Conservation (phyloP, 2,888 invertebrate genomes). For the Syrphus vitripennis region DNA sequence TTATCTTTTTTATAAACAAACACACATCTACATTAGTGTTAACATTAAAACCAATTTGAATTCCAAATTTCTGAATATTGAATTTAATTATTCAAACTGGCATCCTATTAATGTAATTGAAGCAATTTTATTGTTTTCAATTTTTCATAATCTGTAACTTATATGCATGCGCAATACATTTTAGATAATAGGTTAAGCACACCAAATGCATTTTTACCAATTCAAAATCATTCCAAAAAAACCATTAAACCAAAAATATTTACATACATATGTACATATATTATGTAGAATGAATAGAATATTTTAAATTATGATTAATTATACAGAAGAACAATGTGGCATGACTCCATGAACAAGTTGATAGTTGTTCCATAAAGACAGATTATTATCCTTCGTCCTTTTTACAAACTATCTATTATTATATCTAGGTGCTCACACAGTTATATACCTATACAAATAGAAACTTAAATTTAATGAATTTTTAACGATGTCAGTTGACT, state of each 20-base stretch:
- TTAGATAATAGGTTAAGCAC: too few relatives aligned
- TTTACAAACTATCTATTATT: not conserved
- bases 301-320: slow-evolving; percentile 46
- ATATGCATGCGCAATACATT: not conserved
- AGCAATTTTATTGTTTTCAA: slow-evolving; percentile 49
- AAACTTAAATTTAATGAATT: slow-evolving; percentile 62
- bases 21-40: too few relatives aligned
- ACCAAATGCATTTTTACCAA: slow-evolving; percentile 19
- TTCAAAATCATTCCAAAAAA: slow-evolving; percentile 24
- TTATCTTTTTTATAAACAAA: too few relatives aligned
- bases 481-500: slow-evolving; percentile 55
- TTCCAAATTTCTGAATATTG: not conserved
- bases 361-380: slow-evolving; percentile 14
- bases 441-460: not conserved
- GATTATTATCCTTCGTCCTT: slow-evolving; percentile 13
- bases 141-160: slow-evolving; percentile 17
- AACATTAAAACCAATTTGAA: too few relatives aligned
- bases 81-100: slow-evolving; percentile 12
- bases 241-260: slow-evolving; percentile 21
- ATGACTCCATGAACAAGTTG: slow-evolving; percentile 19
- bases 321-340: slow-evolving; percentile 21
- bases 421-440: not conserved
- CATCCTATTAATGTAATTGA: slow-evolving; percentile 37
- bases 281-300: slow-evolving; percentile 7
- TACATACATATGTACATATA: not conserved